Conservation (phyloP, 2,888 invertebrate species). For the Amiota communis region DNA sequence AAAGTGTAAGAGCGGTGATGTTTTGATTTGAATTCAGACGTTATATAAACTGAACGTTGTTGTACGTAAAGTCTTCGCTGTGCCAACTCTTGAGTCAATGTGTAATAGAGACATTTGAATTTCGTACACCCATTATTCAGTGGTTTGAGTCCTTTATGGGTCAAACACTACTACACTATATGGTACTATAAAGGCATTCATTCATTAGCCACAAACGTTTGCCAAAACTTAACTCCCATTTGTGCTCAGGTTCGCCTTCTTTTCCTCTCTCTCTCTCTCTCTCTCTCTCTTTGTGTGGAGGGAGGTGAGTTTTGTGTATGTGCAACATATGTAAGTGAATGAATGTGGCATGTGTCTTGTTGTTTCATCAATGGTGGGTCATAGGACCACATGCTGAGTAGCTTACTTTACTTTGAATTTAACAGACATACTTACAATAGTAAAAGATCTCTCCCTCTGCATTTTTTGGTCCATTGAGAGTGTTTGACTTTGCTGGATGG, state of each 20-base stretch:
- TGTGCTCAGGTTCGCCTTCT: conserved; percentile 42
- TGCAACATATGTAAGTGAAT: not conserved
- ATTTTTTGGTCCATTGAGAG: too few relatives aligned
- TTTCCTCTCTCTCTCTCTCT: too few relatives aligned
- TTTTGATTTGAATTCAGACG: too few relatives aligned
- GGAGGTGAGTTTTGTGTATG: not conserved
- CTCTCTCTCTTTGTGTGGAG: not conserved
- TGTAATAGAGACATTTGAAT: conserved; percentile 27
- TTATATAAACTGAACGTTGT: too few relatives aligned
- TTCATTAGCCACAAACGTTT: conserved; percentile 49
- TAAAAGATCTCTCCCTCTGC: too few relatives aligned
- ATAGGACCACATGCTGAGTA: not conserved
- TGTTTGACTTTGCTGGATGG: too few relatives aligned
- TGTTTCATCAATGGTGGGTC: too few relatives aligned
- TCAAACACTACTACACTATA: conserved; percentile 7
- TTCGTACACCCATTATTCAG: not conserved
- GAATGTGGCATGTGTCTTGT: too few relatives aligned
- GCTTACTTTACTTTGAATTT: not conserved
- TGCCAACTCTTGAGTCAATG: not conserved
- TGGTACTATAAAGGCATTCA: not conserved
- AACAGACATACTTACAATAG: too few relatives aligned
- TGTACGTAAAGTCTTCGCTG: too few relatives aligned
- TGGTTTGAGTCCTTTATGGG: conserved; percentile 9
- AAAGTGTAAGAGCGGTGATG: too few relatives aligned
- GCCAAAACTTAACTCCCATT: conserved; percentile 48